phyloP scores from a whole-genome alignment of 2,797 vertebrate species.

The Anniella stebbinsi region DNA sequence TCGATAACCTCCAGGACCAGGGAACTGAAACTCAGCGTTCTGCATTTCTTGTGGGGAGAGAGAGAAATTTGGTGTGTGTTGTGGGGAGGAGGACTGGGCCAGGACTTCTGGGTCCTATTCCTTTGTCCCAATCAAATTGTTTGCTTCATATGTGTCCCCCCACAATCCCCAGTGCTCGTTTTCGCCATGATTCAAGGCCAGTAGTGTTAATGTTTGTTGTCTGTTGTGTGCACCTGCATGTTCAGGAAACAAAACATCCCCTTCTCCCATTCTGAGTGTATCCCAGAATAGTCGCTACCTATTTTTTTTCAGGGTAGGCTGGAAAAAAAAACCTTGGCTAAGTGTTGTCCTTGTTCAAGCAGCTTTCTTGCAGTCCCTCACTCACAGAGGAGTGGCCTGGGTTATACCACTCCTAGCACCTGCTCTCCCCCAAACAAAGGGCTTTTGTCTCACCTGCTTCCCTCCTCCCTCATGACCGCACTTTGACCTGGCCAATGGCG shows the following conservation, averaged over 20 bases:
- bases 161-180: neutral
- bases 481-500: constrained; percentile 20
- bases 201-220: neutral
- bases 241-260: neutral
- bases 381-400: constrained; percentile 15
- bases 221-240: neutral
- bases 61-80: neutral
- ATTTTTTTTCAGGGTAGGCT: neutral
- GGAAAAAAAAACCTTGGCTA: constrained; percentile 2
- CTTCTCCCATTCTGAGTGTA: neutral
- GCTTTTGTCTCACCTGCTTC: constrained; percentile 37
- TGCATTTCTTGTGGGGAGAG: neutral
- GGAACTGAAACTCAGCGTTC: neutral
- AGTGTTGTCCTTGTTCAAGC: neutral
- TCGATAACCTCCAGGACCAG: neutral
- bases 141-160: neutral
- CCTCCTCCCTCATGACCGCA: constrained; percentile 28
- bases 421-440: constrained; percentile 34
- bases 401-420: constrained; percentile 27
- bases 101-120: neutral
- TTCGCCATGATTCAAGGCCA: neutral
- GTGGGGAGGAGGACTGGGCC: neutral
- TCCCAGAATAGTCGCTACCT: neutral
- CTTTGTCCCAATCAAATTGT: too few species aligned
- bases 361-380: neutral